Conservation (phyloP, 30 jellyfish, hydroid and myxozoan genomes). For the Phacellophora camtschatica region DNA sequence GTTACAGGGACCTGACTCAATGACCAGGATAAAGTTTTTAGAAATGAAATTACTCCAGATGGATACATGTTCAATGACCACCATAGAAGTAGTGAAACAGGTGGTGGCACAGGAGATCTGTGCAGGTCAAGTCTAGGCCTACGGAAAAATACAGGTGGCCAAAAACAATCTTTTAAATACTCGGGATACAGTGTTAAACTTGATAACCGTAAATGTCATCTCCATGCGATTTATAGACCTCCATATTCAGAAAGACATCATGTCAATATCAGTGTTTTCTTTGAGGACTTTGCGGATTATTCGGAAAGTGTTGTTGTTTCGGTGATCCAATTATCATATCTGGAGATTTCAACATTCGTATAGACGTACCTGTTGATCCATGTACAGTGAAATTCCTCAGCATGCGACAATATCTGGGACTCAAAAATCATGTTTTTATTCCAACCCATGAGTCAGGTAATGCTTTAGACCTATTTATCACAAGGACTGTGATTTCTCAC, state of each 20-base stretch:
- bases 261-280: neutral
- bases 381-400: neutral
- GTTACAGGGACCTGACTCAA: conserved; percentile 26
- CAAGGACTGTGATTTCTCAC: conserved; percentile 38
- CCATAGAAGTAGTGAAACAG: neutral
- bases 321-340: neutral
- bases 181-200: conserved; percentile 19
- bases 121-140: conserved; percentile 6
- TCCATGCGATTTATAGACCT: conserved; percentile 5
- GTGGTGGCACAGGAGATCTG: conserved; percentile 49
- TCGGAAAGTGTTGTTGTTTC: conserved; percentile 23
- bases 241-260: conserved; percentile 24
- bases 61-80: conserved; percentile 14
- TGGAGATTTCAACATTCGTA: conserved; percentile 37
- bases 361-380: conserved; percentile 15
- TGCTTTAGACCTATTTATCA: conserved; percentile 24
- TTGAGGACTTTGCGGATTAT: conserved; percentile 12
- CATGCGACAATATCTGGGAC: conserved; percentile 4
- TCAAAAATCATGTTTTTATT: conserved; percentile 20
- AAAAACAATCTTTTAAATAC: conserved; percentile 21
- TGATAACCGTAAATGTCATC: conserved; percentile 3
- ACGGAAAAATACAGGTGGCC: neutral
- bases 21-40: conserved; percentile 4
- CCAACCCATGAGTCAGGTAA: conserved; percentile 43
- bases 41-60: conserved; percentile 8